phyloP scores from a whole-genome alignment of 1,140 invertebrate genomes.

The Drosophila santomea region DNA sequence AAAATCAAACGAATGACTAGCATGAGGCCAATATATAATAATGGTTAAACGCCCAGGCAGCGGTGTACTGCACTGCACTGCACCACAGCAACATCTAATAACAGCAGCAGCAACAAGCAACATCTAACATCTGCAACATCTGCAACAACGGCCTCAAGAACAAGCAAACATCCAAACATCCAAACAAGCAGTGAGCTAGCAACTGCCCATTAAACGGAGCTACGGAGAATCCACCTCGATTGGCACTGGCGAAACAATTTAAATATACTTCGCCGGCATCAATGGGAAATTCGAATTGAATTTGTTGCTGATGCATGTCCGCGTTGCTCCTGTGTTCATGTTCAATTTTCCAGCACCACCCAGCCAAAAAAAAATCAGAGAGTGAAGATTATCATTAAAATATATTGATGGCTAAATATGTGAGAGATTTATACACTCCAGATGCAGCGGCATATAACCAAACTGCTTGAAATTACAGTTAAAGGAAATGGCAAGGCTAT shows the following conservation, averaged over 20 bases:
- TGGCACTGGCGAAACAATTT: slow-evolving; percentile 56
- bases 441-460: neutral
- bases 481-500: no score
- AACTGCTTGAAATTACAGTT: no score
- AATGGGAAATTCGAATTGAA: slow-evolving; percentile 63
- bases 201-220: slow-evolving; percentile 57
- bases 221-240: slow-evolving; percentile 34
- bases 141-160: slow-evolving; percentile 11
- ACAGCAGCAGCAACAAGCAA: slow-evolving; percentile 35
- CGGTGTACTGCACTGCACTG: slow-evolving; percentile 2
- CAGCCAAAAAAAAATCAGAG: neutral
- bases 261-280: slow-evolving; percentile 58
- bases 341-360: slow-evolving; percentile 37
- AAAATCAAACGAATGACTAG: slow-evolving; percentile 69
- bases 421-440: neutral
- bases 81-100: slow-evolving; percentile 41
- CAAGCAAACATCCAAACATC: neutral
- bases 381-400: slow-evolving; percentile 3
- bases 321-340: slow-evolving; percentile 40
- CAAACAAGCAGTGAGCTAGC: slow-evolving; percentile 32
- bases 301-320: slow-evolving; percentile 43
- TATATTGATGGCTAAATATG: neutral
- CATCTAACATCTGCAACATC: slow-evolving; percentile 21
- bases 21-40: slow-evolving; percentile 74
- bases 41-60: slow-evolving; percentile 68